Evolutionary conservation across 1,140 invertebrate species (phyloP).

Genomic region (Hestina assimilis): DNA sequence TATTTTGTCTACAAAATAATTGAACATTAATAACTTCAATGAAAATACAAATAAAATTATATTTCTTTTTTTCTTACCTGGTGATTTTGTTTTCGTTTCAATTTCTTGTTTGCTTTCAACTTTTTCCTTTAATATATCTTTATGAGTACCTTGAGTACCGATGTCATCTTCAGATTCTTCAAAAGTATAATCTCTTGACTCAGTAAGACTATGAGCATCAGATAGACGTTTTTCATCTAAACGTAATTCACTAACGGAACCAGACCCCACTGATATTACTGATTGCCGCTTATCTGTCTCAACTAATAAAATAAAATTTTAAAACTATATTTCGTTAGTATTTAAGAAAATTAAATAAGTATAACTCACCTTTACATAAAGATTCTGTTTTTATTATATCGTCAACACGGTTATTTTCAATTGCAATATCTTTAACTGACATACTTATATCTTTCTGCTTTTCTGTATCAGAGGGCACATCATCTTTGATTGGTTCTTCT

Average conservation of each 20-base stretch:
- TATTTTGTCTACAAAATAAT: slow-evolving; percentile 40
- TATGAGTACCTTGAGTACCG: slow-evolving; percentile 60
- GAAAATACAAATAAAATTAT: neutral
- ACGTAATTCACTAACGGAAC: slow-evolving; percentile 60
- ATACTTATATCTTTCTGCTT: slow-evolving; percentile 30
- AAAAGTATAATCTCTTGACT: slow-evolving; percentile 76
- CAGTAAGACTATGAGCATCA: slow-evolving; percentile 73
- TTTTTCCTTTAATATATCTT: slow-evolving; percentile 55
- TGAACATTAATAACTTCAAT: neutral
- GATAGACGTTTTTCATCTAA: slow-evolving; percentile 70
- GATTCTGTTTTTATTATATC: slow-evolving; percentile 40
- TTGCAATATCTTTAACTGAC: slow-evolving; percentile 28
- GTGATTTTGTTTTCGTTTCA: slow-evolving; percentile 38
- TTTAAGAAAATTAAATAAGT: too few relatives aligned
- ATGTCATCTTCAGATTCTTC: slow-evolving; percentile 78
- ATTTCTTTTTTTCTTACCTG: slow-evolving; percentile 28
- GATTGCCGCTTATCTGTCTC: slow-evolving; percentile 60
- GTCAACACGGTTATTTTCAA: slow-evolving; percentile 42
- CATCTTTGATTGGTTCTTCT: slow-evolving; percentile 52
- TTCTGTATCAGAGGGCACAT: slow-evolving; percentile 29
- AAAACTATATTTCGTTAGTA: neutral
- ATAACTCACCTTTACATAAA: slow-evolving; percentile 33
- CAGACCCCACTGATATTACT: slow-evolving; percentile 66
- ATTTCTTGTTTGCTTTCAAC: slow-evolving; percentile 44
- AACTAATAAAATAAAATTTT: slow-evolving; percentile 31